Evolutionary conservation across 2,113 vertebrate genomes (phyloP), one percentile per base, ranked within the genome.

Genomic region (Dasypus novemcinctus): DNA sequence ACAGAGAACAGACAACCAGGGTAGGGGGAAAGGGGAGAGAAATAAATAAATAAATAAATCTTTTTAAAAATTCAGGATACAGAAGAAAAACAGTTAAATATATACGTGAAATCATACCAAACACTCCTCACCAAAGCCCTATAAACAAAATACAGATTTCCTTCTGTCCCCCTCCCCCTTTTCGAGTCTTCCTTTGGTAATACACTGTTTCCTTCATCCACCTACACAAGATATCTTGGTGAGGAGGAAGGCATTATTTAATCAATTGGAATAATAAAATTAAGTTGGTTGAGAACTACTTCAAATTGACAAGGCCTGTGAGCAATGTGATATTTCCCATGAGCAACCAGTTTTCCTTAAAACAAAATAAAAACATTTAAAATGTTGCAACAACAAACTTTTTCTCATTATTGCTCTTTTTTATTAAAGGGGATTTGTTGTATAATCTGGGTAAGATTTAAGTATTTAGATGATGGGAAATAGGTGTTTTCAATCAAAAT

Each of bases 401-500:
- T 94, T 85, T 46, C 64, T 95, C 33, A 68, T 94, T 68, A 68
- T 38, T 93, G 31, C 15, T 3, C 21, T 27, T 68, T 95, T 91
- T 91, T 71, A 96, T 72, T 96, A 36, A 86, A 93, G 52, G 43
- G 12, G 79, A 91, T 80, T 89, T 69, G 49, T 80, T 84, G 18
- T 83, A 76, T 61, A 93, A 81, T 92, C 46, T 92, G 63, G 79
- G 54, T 87, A 80, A 93, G 75, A 90, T 69, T 94, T 82, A 90
- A 74, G 68, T 75, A 88, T 79, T 80, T 72, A 83, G 33, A 14
- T 80, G 38, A 84, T 63, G 41, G 27, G 17, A 92, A 96, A 93
- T 85, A 88, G n/a, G 61, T 52, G 20, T 90, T 90, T 91, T 90
- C 23, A 72, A 81, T 87, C 38, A 96, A 95, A 96, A 76, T 87